Percentiles rank a stretch among this genome's conserved stretches.
These are phyloP conservation scores for Noctua comes DNA, from an alignment of 2,888 invertebrate genomes.

Conservation along the genomic window DNA sequence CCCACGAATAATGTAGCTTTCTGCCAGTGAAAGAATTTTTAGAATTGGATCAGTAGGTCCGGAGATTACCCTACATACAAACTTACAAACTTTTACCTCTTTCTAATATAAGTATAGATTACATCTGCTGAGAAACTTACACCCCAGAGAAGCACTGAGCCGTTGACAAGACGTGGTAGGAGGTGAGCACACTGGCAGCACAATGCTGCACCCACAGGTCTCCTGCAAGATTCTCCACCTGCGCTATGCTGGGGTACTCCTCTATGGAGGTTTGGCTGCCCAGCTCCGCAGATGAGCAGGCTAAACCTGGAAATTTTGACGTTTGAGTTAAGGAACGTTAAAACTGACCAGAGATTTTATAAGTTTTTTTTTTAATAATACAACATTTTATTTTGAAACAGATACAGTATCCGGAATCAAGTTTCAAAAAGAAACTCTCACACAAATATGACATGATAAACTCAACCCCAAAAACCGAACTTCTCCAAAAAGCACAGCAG, in stretches of 20 bases:
- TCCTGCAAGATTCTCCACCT: conserved; percentile 51
- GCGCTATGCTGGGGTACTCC: conserved; percentile 56
- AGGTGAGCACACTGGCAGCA: conserved; percentile 53
- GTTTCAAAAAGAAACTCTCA: background rate
- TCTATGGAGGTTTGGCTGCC: conserved; percentile 48
- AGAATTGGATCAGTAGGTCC: too few species aligned
- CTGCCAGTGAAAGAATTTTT: too few species aligned
- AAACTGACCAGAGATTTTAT: background rate
- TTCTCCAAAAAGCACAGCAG: background rate
- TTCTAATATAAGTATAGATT: too few species aligned
- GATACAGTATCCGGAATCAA: background rate
- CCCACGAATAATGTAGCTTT: too few species aligned
- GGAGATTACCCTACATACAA: too few species aligned
- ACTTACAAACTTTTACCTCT: too few species aligned
- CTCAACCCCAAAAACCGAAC: background rate
- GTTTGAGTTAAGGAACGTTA: background rate
- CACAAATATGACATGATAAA: background rate
- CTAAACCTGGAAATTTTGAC: conserved; percentile 48
- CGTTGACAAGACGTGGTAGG: conserved; percentile 57
- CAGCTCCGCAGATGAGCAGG: conserved; percentile 47
- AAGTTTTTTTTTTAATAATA: background rate
- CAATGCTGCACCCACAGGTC: conserved; percentile 63
- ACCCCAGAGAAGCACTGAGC: conserved; percentile 63
- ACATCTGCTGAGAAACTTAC: conserved; percentile 55
- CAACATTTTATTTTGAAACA: background rate